A percentile compares a stretch with the other conserved stretches of the same genome.
These are phyloP conservation scores for Drosophila prostipennis DNA, from an alignment of 2,888 invertebrate genomes.

Conservation along the genomic window DNA sequence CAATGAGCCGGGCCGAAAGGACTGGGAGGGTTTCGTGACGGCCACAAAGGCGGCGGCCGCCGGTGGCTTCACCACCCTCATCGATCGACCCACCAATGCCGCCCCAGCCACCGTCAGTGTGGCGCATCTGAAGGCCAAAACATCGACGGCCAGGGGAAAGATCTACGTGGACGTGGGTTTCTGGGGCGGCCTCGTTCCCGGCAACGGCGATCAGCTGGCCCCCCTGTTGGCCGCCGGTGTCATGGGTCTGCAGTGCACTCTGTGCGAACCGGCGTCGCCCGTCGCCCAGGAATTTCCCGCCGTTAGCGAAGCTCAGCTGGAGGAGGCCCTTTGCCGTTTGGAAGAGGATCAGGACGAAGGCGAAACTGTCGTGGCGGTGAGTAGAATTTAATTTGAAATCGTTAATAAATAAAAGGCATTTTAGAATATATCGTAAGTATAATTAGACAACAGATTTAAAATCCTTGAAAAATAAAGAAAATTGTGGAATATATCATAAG, in stretches of 20 bases:
- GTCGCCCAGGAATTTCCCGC: slow-evolving; percentile 87
- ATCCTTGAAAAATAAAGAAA: no score
- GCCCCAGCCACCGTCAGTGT: slow-evolving; percentile 89
- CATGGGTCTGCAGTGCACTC: slow-evolving; percentile 90
- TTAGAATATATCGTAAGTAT: no score
- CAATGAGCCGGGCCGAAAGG: slow-evolving; percentile 89
- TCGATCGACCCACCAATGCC: slow-evolving; percentile 90
- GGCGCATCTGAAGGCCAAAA: slow-evolving; percentile 87
- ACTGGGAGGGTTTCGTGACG: slow-evolving; percentile 89
- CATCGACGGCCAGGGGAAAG: slow-evolving; percentile 86
- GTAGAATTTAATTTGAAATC: not conserved
- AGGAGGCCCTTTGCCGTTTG: slow-evolving; percentile 86
- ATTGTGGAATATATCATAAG: no score
- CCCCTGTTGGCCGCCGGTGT: slow-evolving; percentile 88
- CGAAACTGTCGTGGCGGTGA: slow-evolving; percentile 87
- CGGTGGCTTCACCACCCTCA: slow-evolving; percentile 89
- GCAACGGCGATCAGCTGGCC: slow-evolving; percentile 86
- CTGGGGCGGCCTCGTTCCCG: slow-evolving; percentile 91
- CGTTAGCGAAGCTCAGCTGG: slow-evolving; percentile 86
- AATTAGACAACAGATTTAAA: no score
- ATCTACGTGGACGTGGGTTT: slow-evolving; percentile 89
- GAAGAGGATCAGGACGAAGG: slow-evolving; percentile 85
- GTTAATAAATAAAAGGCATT: no score
- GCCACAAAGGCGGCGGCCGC: slow-evolving; percentile 90
- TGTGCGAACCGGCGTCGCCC: slow-evolving; percentile 88